A percentile compares a stretch with the other conserved stretches of the same genome.
These are phyloP conservation scores for Pseudeuparius sepicola DNA, from an alignment of 2,888 invertebrate species.

Conservation along the genomic window DNA sequence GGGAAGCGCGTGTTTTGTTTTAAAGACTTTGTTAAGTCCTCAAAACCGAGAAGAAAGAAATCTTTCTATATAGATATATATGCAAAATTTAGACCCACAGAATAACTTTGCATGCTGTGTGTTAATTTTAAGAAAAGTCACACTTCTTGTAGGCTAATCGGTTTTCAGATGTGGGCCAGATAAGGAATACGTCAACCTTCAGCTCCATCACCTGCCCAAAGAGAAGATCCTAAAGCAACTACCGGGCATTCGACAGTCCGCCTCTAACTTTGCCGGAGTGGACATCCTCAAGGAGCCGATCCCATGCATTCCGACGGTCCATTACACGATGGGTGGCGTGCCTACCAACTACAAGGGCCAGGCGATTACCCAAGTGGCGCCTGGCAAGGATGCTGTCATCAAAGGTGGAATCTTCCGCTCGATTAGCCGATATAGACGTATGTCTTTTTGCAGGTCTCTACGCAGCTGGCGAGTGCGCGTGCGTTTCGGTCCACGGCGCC, in stretches of 20 bases:
- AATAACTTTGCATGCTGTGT: too few relatives aligned
- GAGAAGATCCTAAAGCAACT: slow-evolving; percentile 42
- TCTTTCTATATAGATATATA: too few relatives aligned
- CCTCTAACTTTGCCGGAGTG: slow-evolving; percentile 55
- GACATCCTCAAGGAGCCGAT: slow-evolving; percentile 56
- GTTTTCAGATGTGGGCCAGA: too few relatives aligned
- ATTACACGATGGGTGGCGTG: slow-evolving; percentile 62
- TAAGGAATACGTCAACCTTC: slow-evolving; percentile 51
- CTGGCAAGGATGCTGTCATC: slow-evolving; percentile 17
- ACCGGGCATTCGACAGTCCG: slow-evolving; percentile 55
- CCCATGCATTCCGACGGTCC: slow-evolving; percentile 58
- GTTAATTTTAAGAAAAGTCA: too few relatives aligned
- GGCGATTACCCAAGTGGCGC: slow-evolving; percentile 38
- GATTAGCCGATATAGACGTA: too few relatives aligned
- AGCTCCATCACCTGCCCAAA: slow-evolving; percentile 51
- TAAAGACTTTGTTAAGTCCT: too few relatives aligned
- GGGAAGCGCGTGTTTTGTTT: too few relatives aligned
- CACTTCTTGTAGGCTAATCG: too few relatives aligned
- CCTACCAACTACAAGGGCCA: slow-evolving; percentile 59
- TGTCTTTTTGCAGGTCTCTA: slow-evolving; percentile 53
- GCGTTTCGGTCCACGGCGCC: slow-evolving; percentile 59
- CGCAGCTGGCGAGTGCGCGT: slow-evolving; percentile 54
- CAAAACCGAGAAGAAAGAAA: too few relatives aligned
- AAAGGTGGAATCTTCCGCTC: too few relatives aligned
- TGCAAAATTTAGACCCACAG: too few relatives aligned